Percentiles rank a stretch among this genome's conserved stretches.
These are phyloP conservation scores for Lucinisca nassula DNA, from an alignment of 2,888 invertebrate genomes.

Conservation along the genomic window DNA sequence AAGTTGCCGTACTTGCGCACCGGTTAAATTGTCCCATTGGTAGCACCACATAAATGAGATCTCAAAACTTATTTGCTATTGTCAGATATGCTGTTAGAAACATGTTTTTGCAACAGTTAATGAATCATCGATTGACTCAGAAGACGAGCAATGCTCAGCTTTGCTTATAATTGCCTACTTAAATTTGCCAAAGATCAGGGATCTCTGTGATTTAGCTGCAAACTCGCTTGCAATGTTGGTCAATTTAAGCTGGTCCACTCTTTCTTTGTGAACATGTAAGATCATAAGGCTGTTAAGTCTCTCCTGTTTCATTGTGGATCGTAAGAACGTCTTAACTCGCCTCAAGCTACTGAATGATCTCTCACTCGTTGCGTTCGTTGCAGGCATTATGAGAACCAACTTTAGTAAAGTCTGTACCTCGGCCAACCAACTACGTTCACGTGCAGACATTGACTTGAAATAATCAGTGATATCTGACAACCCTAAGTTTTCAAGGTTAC, in stretches of 20 bases:
- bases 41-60: too few relatives aligned
- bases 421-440: background rate
- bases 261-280: slow-evolving; percentile 26
- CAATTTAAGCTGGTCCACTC: slow-evolving; percentile 15
- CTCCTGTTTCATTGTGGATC: slow-evolving; percentile 34
- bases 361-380: slow-evolving; percentile 33
- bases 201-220: background rate
- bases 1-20: too few relatives aligned
- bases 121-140: too few relatives aligned
- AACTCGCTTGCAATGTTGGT: slow-evolving; percentile 1
- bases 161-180: too few relatives aligned
- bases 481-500: background rate
- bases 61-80: too few relatives aligned
- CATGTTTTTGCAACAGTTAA: too few relatives aligned
- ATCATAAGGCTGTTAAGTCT: slow-evolving; percentile 33
- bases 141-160: too few relatives aligned
- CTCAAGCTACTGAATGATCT: slow-evolving; percentile 31
- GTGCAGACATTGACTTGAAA: background rate
- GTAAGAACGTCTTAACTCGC: slow-evolving; percentile 22
- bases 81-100: too few relatives aligned
- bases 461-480: background rate
- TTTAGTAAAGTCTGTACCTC: slow-evolving; percentile 40
- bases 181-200: background rate
- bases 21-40: too few relatives aligned
- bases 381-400: slow-evolving; percentile 46